phyloP scores from a whole-genome alignment of 2,888 invertebrate genomes.

The Venustoraphidia nigricollis region DNA sequence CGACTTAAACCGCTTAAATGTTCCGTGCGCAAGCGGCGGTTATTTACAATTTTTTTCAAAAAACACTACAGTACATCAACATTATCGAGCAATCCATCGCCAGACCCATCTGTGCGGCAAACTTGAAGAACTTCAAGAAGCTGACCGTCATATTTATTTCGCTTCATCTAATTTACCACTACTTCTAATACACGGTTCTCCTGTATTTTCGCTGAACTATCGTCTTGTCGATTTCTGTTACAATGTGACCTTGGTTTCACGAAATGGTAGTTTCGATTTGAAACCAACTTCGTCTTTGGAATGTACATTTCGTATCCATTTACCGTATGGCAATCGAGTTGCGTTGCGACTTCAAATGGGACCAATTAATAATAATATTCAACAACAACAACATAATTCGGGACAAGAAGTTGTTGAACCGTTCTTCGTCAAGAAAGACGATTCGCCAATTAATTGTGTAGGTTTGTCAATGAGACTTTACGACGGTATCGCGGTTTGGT shows the following conservation, averaged over 20 bases:
- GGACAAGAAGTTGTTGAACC: neutral
- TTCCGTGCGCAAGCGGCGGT: conserved; percentile 46
- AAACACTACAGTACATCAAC: neutral
- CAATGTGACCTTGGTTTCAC: conserved; percentile 45
- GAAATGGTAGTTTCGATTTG: conserved; percentile 50
- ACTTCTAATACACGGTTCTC: conserved; percentile 42
- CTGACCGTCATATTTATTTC: conserved; percentile 44
- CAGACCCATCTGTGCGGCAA: conserved; percentile 46
- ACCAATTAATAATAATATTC: conserved; percentile 1
- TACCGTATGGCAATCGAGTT: conserved; percentile 55
- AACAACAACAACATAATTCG: neutral
- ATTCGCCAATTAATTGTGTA: conserved; percentile 24
- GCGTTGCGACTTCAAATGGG: conserved; percentile 45
- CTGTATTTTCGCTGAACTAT: conserved; percentile 49
- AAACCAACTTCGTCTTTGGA: conserved; percentile 39
- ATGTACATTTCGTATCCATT: conserved; percentile 52
- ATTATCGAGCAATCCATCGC: conserved; percentile 13
- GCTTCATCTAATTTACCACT: conserved; percentile 32
- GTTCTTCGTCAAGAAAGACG: conserved; percentile 2
- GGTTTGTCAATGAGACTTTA: conserved; percentile 40
- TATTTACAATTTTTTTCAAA: conserved; percentile 36
- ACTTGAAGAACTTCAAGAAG: conserved; percentile 45
- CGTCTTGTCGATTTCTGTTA: conserved; percentile 57
- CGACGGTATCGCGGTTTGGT: conserved; percentile 41
- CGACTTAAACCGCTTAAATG: conserved; percentile 50